Percentiles rank a stretch among this genome's conserved stretches.
phyloP scores from a whole-genome alignment of 2,888 invertebrate genomes.

The Spilosoma lubricipeda region DNA sequence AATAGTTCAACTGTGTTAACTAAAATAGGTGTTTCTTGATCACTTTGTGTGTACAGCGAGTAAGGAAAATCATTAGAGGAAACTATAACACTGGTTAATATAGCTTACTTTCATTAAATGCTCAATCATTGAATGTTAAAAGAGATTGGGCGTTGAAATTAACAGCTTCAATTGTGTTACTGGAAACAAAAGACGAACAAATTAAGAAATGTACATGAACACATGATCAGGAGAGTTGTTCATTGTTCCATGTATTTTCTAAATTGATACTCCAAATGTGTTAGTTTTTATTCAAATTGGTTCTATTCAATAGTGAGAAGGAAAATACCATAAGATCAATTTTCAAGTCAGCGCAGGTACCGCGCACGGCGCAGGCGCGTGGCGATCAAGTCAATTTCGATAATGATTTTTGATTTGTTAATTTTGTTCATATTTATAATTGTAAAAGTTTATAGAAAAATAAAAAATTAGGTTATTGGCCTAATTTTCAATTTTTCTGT shows the following conservation, averaged over 20 bases:
- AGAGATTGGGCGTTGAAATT: not conserved
- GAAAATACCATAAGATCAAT: too few relatives aligned
- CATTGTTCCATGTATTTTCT: not conserved
- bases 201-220: not conserved
- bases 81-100: not conserved
- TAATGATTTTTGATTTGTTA: too few relatives aligned
- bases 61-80: not conserved
- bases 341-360: too few relatives aligned
- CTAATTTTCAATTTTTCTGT: too few relatives aligned
- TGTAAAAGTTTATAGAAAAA: too few relatives aligned
- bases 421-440: too few relatives aligned
- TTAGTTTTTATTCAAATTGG: not conserved
- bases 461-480: too few relatives aligned
- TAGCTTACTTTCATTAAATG: not conserved
- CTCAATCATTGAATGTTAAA: not conserved
- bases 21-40: conserved; percentile 11
- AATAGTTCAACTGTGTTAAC: conserved; percentile 45
- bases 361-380: too few relatives aligned
- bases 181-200: not conserved
- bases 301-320: too few relatives aligned
- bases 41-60: not conserved
- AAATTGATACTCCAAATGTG: not conserved
- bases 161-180: not conserved
- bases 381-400: too few relatives aligned
- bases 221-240: not conserved